Percentiles rank a stretch among this genome's conserved stretches.
These are phyloP conservation scores for Leptinotarsa lineolata DNA, from an alignment of 1,140 invertebrate species.

Conservation along the genomic window DNA sequence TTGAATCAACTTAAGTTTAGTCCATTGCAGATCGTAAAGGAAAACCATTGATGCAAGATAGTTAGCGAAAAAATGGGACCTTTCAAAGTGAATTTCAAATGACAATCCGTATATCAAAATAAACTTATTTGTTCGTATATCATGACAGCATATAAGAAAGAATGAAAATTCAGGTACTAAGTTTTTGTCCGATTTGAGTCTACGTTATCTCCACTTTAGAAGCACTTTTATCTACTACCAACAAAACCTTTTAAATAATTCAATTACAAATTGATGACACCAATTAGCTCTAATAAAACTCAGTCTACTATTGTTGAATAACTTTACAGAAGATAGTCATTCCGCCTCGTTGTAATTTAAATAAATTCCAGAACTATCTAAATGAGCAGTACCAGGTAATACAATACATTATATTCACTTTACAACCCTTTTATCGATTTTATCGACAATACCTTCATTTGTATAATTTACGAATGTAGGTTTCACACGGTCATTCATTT, in stretches of 20 bases:
- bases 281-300: neutral
- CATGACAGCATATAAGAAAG: too few species aligned
- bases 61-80: too few species aligned
- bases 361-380: neutral
- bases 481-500: neutral
- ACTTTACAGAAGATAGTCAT: neutral
- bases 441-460: neutral
- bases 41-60: too few species aligned
- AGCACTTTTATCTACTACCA: neutral
- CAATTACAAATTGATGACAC: neutral
- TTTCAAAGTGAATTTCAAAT: too few species aligned
- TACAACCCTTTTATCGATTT: conserved; percentile 1
- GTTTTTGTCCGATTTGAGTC: neutral
- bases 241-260: neutral
- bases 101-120: too few species aligned
- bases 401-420: neutral
- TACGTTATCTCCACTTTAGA: neutral
- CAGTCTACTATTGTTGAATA: neutral
- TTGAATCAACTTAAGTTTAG: too few species aligned
- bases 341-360: neutral
- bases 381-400: neutral
- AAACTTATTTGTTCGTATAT: too few species aligned
- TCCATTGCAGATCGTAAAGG: too few species aligned
- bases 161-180: too few species aligned
- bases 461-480: neutral